phyloP scores from a whole-genome alignment of 2,113 vertebrate species.

The Chaetodon auriga region DNA sequence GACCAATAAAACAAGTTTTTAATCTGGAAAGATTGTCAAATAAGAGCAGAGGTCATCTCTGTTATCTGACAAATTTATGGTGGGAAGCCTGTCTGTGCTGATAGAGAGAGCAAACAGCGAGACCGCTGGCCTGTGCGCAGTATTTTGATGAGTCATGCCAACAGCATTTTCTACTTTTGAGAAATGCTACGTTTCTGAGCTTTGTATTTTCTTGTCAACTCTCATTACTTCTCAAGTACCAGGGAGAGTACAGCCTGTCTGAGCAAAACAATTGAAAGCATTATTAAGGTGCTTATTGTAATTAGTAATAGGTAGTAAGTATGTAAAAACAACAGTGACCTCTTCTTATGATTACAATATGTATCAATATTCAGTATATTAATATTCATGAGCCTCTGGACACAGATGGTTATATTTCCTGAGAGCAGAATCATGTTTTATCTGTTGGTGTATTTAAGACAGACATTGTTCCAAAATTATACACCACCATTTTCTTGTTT shows the following conservation, averaged over 20 bases:
- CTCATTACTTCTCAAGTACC: too few relatives aligned
- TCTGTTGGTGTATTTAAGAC: background rate
- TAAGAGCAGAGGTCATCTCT: background rate
- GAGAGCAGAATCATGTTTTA: background rate
- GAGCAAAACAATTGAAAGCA: too few relatives aligned
- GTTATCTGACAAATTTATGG: background rate
- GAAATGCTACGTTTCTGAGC: too few relatives aligned
- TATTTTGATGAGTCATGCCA: background rate
- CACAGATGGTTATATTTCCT: background rate
- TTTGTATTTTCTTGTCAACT: background rate
- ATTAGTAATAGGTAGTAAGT: too few relatives aligned
- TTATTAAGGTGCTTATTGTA: too few relatives aligned
- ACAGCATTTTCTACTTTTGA: too few relatives aligned
- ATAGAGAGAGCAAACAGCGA: accelerated
- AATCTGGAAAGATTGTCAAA: constrained; percentile 12
- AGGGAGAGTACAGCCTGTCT: too few relatives aligned
- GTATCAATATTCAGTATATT: background rate
- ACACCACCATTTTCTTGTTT: background rate
- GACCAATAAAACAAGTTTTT: background rate
- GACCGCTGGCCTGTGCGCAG: background rate
- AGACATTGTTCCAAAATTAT: background rate
- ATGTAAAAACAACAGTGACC: too few relatives aligned
- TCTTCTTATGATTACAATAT: background rate
- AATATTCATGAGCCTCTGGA: background rate
- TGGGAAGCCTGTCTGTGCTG: background rate